Evolutionary conservation across 2,888 invertebrate genomes (phyloP), one percentile per base, ranked within the genome.

Genomic region (Pandemis corylana): DNA sequence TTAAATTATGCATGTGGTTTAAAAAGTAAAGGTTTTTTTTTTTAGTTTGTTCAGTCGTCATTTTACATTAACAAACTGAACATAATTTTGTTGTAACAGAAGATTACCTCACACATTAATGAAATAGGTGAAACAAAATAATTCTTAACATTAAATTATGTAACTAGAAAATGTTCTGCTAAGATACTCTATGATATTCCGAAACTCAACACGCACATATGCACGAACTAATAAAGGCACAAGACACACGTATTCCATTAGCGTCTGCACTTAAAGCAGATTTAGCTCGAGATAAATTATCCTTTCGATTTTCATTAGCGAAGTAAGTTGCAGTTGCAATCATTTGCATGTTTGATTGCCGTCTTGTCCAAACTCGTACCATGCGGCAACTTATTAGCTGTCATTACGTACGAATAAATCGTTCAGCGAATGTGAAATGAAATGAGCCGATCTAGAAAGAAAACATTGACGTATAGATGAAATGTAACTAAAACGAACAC

Each of bases 321-420:
- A 64, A 49, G 53, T 12, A 20, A n/a, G 13, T 72, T 56, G 56
- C 56, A 56, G 56, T 56, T 56, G 56, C 56, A 56, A 28, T 44
- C 20, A 71, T 49, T 74, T 61, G 65, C 76, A 76, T 76, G 76
- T 71, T 68, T 69, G 76, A 76, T 76, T 76, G 68, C 71, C 51
- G 64, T 69, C 49, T 56, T n/a, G 59, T 56, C 51, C 44, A 10
- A 28, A 12, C 2, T 20, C 51, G 7, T 6, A 15, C 0, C 59
- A 28, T 59, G 5, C 53, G 2, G 4, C 15, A 51, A 66, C 66
- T 2, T 56, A 20, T 7, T 20, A n/a, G 5, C 53, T 51, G 6
- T 51, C 51, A 51, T 51, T 51, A 51, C 51, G 51, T 6, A 51
- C 6, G 51, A 51, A 51, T 51, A 51, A n/a, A 2, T n/a, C 51